A percentile compares a stretch with the other conserved stretches of the same genome.
These are phyloP conservation scores for Pherbina coryleti DNA, from an alignment of 2,888 invertebrate genomes.

Conservation along the genomic window DNA sequence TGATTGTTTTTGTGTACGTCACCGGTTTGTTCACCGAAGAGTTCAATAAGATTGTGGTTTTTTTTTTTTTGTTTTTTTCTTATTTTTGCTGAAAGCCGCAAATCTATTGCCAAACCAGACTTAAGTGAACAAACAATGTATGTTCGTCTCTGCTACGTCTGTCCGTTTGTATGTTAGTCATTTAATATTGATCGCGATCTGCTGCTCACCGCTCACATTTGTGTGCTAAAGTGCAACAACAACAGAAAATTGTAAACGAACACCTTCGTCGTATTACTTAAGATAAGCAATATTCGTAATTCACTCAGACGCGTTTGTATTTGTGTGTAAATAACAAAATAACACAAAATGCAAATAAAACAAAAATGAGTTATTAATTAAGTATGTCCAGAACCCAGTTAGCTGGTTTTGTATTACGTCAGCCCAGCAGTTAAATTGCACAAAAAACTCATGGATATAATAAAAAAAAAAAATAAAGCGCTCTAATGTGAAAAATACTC, in stretches of 20 bases:
- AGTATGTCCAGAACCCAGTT: slow-evolving; percentile 2
- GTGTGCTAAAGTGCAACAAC: neutral
- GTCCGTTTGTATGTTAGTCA: neutral
- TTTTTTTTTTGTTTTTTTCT: neutral
- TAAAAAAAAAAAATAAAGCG: no score
- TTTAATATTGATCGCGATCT: slow-evolving; percentile 8
- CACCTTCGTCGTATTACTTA: neutral
- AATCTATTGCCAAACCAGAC: neutral
- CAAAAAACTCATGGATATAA: no score
- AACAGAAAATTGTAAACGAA: slow-evolving; percentile 15
- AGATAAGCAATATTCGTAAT: slow-evolving; percentile 22
- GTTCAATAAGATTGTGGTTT: neutral
- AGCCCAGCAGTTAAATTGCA: neutral
- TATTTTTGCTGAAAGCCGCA: neutral
- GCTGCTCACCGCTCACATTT: no score
- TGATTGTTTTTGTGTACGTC: slow-evolving; percentile 26
- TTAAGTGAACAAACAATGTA: neutral
- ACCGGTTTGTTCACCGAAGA: neutral
- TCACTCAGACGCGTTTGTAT: neutral
- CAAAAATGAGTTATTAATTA: slow-evolving; percentile 24
- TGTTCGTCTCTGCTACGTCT: no score
- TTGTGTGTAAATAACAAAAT: neutral
- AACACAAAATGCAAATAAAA: neutral
- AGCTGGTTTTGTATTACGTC: slow-evolving; percentile 26
- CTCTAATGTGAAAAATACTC: no score